Conservation (phyloP, 2,888 invertebrate genomes). For the Drosophila koepferae region DNA sequence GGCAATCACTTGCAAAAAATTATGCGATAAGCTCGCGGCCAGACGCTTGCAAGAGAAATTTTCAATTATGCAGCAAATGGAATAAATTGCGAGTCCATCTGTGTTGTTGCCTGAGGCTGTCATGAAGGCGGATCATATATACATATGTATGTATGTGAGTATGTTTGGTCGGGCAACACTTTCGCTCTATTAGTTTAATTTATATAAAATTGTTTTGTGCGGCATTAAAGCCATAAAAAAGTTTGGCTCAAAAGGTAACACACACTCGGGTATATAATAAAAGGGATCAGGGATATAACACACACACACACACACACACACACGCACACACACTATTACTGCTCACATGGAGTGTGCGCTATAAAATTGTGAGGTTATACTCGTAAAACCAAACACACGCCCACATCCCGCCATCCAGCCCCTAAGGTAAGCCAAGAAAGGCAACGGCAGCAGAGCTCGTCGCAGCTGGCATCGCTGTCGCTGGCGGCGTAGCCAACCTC, state of each 20-base stretch:
- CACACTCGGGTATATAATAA: conserved; percentile 69
- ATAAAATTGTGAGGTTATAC: conserved; percentile 79
- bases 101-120: conserved; percentile 13
- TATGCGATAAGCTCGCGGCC: conserved; percentile 53
- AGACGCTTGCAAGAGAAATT: conserved; percentile 42
- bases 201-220: conserved; percentile 81
- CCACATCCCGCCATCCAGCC: conserved; percentile 1
- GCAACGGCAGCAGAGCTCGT: conserved; percentile 42
- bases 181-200: conserved; percentile 75
- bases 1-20: conserved; percentile 52
- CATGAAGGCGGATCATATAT: conserved; percentile 26
- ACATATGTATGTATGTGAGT: not conserved
- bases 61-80: conserved; percentile 59
- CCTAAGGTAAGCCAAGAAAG: conserved; percentile 52
- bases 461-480: conserved; percentile 50
- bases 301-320: conserved; percentile 5
- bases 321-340: conserved; percentile 10
- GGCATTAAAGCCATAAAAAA: conserved; percentile 73
- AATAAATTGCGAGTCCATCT: conserved; percentile 58
- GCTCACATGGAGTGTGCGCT: conserved; percentile 57
- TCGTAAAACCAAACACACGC: conserved; percentile 45
- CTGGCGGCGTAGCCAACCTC: conserved; percentile 67
- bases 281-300: conserved; percentile 69
- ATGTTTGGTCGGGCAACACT: conserved; percentile 4
- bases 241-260: conserved; percentile 65